Evolutionary conservation across 2,113 vertebrate species (phyloP).

Genomic region (Malurus alboscapulatus): DNA sequence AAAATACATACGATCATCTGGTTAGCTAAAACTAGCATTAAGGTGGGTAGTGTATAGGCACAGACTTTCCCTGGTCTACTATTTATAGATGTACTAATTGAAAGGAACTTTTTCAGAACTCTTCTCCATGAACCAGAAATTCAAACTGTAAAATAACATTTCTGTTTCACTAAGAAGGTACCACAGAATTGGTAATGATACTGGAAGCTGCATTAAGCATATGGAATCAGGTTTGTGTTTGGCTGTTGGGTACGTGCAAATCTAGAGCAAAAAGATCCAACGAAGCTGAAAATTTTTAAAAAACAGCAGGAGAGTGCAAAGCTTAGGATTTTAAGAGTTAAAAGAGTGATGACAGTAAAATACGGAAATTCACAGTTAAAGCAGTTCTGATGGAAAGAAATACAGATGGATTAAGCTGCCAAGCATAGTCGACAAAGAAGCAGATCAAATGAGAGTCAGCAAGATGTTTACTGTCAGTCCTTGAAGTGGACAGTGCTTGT

Average conservation of each 20-base stretch:
- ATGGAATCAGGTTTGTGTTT: not conserved
- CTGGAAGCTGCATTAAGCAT: not conserved
- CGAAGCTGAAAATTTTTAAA: not conserved
- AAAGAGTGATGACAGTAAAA: not conserved
- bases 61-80: not conserved
- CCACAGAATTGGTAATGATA: not conserved
- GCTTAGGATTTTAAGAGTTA: not conserved
- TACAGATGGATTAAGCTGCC: slow-evolving; percentile 19
- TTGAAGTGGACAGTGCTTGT: slow-evolving; percentile 36
- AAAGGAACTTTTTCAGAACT: slow-evolving; percentile 2
- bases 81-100: slow-evolving; percentile 13
- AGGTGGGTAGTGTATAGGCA: slow-evolving; percentile 36
- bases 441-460: not conserved
- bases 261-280: not conserved
- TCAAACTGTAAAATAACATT: not conserved
- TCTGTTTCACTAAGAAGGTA: not conserved
- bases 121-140: not conserved
- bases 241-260: not conserved
- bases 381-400: not conserved
- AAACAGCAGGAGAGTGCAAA: not conserved
- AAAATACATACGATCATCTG: slow-evolving; percentile 41
- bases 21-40: slow-evolving; percentile 28
- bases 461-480: slow-evolving; percentile 36
- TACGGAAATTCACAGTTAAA: not conserved
- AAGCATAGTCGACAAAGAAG: slow-evolving; percentile 18